Base-by-base conservation (phyloP, 2,888 invertebrate genomes). In the Netelia melanura region DNA sequence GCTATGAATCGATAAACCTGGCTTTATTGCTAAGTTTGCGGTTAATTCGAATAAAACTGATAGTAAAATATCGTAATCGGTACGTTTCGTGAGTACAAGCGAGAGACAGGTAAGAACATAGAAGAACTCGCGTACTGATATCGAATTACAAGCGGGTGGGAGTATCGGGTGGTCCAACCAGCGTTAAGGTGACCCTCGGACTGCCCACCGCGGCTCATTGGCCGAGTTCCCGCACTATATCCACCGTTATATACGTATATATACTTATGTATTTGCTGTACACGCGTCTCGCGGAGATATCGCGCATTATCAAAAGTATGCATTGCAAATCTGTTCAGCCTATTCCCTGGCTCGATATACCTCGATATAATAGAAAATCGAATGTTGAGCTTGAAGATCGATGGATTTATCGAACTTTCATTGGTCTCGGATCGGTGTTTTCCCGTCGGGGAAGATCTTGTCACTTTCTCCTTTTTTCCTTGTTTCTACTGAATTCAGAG, bases 171-270 rank as follows among this genome's bases (percentile, higher is more conserved):
- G 90, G 90, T 91, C 91, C 92, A 91, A 91, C 91, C 90, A 90
- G 88, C 90, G 89, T 88, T 85, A 90, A 91, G 90, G 90, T 91
- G 89, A 89, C 89, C 88, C 88, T 90, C 86, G 92, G 91, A 92
- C 92, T 91, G 92, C 92, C 92, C 92, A 93, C 92, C 86, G 91
- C 90, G 92, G 91, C 92, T 91, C 91, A 93, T 93, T 93, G 92
- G 92, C 90, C 91, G 88, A 91, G 89, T 90, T 90, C 83, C 85
- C 85, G 68, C 58, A 38, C 25, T 71, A 30, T 38, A 23, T 44
- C 56, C 5, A 44, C 14, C 30, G 1, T 58, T 21, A 72, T 9
- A 61, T 56, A 71, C 9, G 54, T 25, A 74, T 38, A 56, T 43
- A 65, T 56, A 64, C 17, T 30, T 64, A 30, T 17, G n/a, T n/a